phyloP scores from a whole-genome alignment of 1,140 invertebrate species.

The Protaetia brevitarsis region DNA sequence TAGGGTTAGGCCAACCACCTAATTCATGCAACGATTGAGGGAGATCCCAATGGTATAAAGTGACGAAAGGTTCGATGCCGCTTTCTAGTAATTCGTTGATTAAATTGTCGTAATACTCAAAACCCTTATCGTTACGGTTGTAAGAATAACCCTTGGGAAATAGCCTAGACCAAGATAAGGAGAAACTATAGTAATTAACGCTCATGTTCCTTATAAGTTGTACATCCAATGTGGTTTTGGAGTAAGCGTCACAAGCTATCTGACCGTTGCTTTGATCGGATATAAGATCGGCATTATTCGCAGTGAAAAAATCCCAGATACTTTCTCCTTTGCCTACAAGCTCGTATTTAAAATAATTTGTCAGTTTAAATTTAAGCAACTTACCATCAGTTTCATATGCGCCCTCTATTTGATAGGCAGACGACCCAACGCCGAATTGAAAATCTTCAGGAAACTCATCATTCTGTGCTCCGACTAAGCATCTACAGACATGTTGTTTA shows the following conservation, averaged over 20 bases:
- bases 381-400: not conserved
- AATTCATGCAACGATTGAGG: conserved; percentile 60
- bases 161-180: conserved; percentile 58
- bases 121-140: conserved; percentile 56
- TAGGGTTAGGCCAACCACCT: conserved; percentile 63
- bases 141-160: conserved; percentile 43
- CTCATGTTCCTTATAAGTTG: conserved; percentile 50
- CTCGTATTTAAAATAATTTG: not conserved
- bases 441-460: conserved; percentile 3
- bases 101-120: conserved; percentile 62
- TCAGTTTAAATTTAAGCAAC: not conserved
- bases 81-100: conserved; percentile 57
- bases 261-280: conserved; percentile 54
- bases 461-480: not conserved
- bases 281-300: conserved; percentile 52
- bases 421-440: conserved; percentile 9
- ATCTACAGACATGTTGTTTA: not conserved
- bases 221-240: conserved; percentile 56
- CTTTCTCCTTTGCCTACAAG: conserved; percentile 49
- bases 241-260: conserved; percentile 57
- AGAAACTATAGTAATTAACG: conserved; percentile 56
- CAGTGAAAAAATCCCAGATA: conserved; percentile 54
- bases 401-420: conserved; percentile 18
- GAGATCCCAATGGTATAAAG: conserved; percentile 48
- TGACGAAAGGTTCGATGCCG: conserved; percentile 63